Base-by-base conservation (phyloP, 2,797 vertebrate genomes). In the Bradypus variegatus region DNA sequence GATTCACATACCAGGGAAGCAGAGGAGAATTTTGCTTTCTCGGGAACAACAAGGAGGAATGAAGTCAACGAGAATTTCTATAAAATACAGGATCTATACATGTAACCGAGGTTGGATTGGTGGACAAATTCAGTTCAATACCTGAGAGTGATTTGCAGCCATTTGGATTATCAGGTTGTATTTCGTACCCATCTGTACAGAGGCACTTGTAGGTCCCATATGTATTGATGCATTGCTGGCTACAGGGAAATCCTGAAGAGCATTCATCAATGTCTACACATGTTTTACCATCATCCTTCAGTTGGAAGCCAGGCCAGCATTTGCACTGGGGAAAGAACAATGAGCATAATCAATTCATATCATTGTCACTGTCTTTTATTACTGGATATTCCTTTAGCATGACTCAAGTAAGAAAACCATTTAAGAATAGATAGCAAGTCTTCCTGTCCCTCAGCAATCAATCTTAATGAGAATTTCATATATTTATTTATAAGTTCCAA, bases 221-320 rank as follows among this genome's bases (percentile, higher is more conserved):
- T 2, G 98, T 99, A 97, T 99, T 99, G 97, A 99, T 98, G 97
- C 99, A 99, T 92, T 98, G 98, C 96, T 99, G 99, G 97, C 99
- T 99, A 96, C 99, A 99, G 50, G 99, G 99, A 86, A 99, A 98
- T 33, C 97, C 98, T n/a, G 97, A 97, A 36, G 98, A 97, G 92
- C 99, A 99, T 97, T 99, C 99, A 77, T 99, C 98, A 94, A 99
- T 95, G 96, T 99, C 99, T 91, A 98, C 97, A 82, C 99, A 99
- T 0, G 98, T 99, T 98, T 98, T 99, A 77, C 99, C 98, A 92
- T 99, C 99, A 92, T 99, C 98, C 97, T 99, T 99, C 96, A 99
- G 97, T 94, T 98, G 97, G 95, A 99, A 99, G 94, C 99, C 99
- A 94, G 99, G 99, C 99, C 99, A 99, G 96, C 99, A 99, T 96